phyloP scores from a whole-genome alignment of 1,140 invertebrate species.

The Euura saliciscinereae region DNA sequence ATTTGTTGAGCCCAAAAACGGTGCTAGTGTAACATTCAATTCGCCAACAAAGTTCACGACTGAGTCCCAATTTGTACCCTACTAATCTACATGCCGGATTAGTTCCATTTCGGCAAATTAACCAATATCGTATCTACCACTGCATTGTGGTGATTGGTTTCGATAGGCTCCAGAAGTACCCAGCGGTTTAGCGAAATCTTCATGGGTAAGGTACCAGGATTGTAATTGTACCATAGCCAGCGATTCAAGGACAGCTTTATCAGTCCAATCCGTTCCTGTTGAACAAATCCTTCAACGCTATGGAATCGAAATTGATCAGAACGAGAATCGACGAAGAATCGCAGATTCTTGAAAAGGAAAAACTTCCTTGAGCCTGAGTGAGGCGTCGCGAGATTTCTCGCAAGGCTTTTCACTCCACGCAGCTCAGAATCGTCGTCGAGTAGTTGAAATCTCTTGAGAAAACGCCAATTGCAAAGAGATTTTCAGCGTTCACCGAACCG shows the following conservation, averaged over 20 bases:
- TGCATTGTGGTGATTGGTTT: not conserved
- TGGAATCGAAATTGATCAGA: too few relatives aligned
- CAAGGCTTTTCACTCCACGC: not conserved
- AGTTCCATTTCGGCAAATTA: not conserved
- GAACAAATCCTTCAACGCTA: not conserved
- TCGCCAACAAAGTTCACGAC: not conserved
- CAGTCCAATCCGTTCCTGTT: not conserved
- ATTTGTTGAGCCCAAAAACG: too few relatives aligned
- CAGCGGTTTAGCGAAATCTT: not conserved
- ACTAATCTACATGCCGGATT: not conserved
- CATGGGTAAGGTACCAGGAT: not conserved
- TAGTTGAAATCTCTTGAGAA: conserved; percentile 5
- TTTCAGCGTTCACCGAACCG: not conserved
- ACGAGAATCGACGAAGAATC: too few relatives aligned
- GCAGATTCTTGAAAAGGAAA: too few relatives aligned
- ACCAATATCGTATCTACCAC: not conserved
- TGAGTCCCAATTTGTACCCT: not conserved
- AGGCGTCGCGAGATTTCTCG: too few relatives aligned
- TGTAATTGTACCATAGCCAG: not conserved
- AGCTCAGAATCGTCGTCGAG: not conserved
- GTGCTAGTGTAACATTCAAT: not conserved
- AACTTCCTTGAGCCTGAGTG: too few relatives aligned
- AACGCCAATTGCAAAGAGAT: conserved; percentile 2
- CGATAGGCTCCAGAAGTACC: too few relatives aligned
- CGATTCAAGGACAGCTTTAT: conserved; percentile 4